Conservation (phyloP, 2,797 vertebrate species). For the Rhyacichthys aspro region DNA sequence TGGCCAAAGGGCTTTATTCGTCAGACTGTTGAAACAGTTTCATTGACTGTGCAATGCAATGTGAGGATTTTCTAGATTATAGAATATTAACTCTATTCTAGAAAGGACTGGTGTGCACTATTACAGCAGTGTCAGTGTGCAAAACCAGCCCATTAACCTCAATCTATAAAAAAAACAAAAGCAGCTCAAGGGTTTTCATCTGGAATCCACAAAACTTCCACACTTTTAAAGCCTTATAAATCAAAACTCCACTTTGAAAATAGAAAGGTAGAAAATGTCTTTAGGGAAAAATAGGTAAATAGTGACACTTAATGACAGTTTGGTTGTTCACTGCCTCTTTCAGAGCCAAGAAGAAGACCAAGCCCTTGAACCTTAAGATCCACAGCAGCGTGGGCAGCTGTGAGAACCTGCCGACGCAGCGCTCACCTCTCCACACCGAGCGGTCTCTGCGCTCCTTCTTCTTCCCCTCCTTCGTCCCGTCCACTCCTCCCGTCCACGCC, state of each 20-base stretch:
- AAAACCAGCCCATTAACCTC: too few relatives aligned
- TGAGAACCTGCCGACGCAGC: slow-evolving; percentile 94
- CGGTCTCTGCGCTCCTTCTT: slow-evolving; percentile 96
- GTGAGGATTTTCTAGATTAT: background rate
- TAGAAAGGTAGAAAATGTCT: too few relatives aligned
- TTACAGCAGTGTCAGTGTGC: too few relatives aligned
- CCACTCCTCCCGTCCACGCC: slow-evolving; percentile 92
- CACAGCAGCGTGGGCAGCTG: slow-evolving; percentile 97
- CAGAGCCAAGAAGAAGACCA: slow-evolving; percentile 97
- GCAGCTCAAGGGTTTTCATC: too few relatives aligned
- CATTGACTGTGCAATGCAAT: too few relatives aligned
- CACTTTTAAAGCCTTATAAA: too few relatives aligned
- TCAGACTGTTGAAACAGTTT: too few relatives aligned
- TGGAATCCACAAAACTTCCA: too few relatives aligned
- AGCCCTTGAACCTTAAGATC: slow-evolving; percentile 98
- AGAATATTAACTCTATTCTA: background rate
- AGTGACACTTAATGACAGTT: background rate
- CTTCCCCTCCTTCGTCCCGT: slow-evolving; percentile 93
- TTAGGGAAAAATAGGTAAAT: too few relatives aligned
- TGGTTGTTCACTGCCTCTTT: slow-evolving; percentile 20
- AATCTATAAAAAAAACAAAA: too few relatives aligned
- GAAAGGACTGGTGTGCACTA: too few relatives aligned
- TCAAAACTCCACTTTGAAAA: too few relatives aligned
- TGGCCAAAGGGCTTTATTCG: background rate
- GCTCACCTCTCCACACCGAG: slow-evolving; percentile 91